Conservation (phyloP, 2,797 vertebrate species). For the Amblyraja radiata region DNA sequence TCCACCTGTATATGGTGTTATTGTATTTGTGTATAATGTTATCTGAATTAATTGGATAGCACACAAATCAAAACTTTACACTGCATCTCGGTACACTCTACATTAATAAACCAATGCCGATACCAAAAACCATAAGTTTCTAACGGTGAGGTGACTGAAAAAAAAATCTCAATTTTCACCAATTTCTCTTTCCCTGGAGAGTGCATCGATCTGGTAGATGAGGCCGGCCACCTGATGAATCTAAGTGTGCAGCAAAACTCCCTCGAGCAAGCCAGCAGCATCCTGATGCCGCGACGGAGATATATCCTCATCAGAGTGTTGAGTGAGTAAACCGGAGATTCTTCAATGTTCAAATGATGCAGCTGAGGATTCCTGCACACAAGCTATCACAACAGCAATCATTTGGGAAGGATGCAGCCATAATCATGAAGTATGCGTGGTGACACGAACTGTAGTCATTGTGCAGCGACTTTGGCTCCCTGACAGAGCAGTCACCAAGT, state of each 20-base stretch:
- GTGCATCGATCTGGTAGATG: constrained; percentile 45
- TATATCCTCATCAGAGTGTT: constrained; percentile 49
- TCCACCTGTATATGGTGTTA: too few species aligned
- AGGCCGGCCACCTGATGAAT: constrained; percentile 46
- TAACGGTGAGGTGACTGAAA: neutral
- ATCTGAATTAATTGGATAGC: too few species aligned
- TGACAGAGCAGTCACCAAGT: neutral
- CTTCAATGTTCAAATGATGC: neutral
- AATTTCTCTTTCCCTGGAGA: accelerated
- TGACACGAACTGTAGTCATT: neutral
- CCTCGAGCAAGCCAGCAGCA: constrained; percentile 27
- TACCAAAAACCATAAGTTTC: neutral
- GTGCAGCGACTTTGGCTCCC: neutral
- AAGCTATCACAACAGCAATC: neutral
- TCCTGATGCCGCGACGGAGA: constrained; percentile 41
- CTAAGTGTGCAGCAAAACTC: constrained; percentile 43
- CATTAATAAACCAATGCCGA: neutral
- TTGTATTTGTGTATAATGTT: too few species aligned
- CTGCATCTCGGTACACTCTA: too few species aligned
- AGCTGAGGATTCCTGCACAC: too few species aligned
- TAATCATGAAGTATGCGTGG: neutral
- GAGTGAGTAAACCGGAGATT: constrained; percentile 41
- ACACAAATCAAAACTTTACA: too few species aligned
- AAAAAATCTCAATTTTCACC: too few species aligned
- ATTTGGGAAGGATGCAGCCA: neutral